Conservation (phyloP, 2,888 invertebrate genomes). For the Bhutanitis thaidina region DNA sequence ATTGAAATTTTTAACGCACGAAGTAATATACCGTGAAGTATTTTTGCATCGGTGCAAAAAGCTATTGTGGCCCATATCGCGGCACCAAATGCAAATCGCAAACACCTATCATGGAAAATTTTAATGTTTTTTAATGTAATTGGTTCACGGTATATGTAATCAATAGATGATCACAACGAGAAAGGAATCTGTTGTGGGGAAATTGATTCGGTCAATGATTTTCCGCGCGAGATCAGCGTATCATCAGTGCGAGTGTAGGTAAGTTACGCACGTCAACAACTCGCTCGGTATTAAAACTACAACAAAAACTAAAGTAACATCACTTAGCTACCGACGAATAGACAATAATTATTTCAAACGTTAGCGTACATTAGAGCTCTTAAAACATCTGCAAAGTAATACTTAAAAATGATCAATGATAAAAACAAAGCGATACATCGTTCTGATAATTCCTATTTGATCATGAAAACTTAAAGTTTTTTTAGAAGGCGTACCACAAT, state of each 20-base stretch:
- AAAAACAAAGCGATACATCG: constrained; percentile 43
- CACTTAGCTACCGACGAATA: constrained; percentile 49
- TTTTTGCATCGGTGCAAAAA: constrained; percentile 67
- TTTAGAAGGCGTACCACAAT: constrained; percentile 39
- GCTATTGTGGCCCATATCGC: constrained; percentile 46
- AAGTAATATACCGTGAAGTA: constrained; percentile 50
- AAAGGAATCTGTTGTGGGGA: constrained; percentile 30
- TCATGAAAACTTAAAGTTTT: constrained; percentile 53
- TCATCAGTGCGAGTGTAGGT: constrained; percentile 23
- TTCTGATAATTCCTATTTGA: constrained; percentile 47
- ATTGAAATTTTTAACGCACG: constrained; percentile 71
- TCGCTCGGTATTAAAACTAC: constrained; percentile 31
- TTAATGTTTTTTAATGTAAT: constrained; percentile 46
- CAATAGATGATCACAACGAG: constrained; percentile 35
- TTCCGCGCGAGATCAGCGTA: constrained; percentile 22
- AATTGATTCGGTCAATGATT: constrained; percentile 31
- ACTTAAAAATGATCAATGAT: constrained; percentile 47
- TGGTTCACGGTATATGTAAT: constrained; percentile 50
- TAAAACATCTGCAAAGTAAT: constrained; percentile 51
- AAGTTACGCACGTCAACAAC: constrained; percentile 20
- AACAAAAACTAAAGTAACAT: constrained; percentile 48
- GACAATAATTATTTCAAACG: constrained; percentile 52
- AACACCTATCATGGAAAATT: constrained; percentile 33
- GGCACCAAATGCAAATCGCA: constrained; percentile 50
- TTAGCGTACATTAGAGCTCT: constrained; percentile 45